Percentiles rank a stretch among this genome's conserved stretches.
Conservation (phyloP, 2,888 invertebrate genomes). For the Eudasyphora cyanicolor region DNA sequence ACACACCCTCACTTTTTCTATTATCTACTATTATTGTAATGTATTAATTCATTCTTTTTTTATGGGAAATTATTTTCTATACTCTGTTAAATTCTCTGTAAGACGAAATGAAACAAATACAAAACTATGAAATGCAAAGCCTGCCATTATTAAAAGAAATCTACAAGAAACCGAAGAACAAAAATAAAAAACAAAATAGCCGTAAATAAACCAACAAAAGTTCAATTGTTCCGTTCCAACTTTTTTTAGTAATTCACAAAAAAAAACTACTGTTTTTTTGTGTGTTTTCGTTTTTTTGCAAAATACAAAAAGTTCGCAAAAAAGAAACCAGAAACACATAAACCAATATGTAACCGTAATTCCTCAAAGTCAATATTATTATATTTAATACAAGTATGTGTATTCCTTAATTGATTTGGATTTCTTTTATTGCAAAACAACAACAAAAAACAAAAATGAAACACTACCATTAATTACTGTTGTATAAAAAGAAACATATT, state of each 20-base stretch:
- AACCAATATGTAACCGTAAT: constrained; percentile 62
- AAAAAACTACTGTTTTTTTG: constrained; percentile 51
- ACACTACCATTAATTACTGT: constrained; percentile 55
- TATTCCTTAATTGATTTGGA: constrained; percentile 39
- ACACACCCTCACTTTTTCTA: too few species aligned
- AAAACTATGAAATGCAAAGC: constrained; percentile 78
- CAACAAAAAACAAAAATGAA: too few species aligned
- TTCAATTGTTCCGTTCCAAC: constrained; percentile 72
- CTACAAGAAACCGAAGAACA: constrained; percentile 38
- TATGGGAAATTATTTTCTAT: not conserved
- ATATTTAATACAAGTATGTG: constrained; percentile 40
- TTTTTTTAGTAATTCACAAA: constrained; percentile 36
- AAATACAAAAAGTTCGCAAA: constrained; percentile 24
- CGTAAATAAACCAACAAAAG: constrained; percentile 66
- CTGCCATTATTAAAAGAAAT: constrained; percentile 71
- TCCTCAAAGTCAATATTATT: constrained; percentile 65
- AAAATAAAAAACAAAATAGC: constrained; percentile 66
- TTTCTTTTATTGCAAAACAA: constrained; percentile 34
- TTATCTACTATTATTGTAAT: too few species aligned
- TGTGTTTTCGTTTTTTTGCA: constrained; percentile 48
- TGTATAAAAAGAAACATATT: constrained; percentile 59
- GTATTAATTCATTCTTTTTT: not conserved
- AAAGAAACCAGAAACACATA: not conserved
- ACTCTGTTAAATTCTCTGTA: constrained; percentile 10
- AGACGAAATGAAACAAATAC: constrained; percentile 67